phyloP scores from a whole-genome alignment of 2,113 vertebrate species.

The Takifugu flavidus region DNA sequence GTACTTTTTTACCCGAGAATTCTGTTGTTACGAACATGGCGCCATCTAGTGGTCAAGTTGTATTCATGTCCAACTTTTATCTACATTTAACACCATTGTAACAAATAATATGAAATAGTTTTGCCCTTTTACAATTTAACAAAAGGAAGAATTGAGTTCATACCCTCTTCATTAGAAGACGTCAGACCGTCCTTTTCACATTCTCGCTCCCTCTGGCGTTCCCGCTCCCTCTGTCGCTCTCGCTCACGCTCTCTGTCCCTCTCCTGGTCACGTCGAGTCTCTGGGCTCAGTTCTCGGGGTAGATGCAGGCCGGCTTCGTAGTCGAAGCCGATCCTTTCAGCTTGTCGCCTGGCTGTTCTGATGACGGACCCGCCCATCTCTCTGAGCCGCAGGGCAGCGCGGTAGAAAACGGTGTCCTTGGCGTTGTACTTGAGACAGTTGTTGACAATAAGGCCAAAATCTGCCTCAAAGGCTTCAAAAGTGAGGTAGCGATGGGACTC shows the following conservation, averaged over 20 bases:
- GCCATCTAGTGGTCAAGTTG: not conserved
- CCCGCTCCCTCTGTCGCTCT: slow-evolving; percentile 23
- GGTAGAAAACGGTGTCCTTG: slow-evolving; percentile 98
- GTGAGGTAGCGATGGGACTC: slow-evolving; percentile 94
- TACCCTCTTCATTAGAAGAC: slow-evolving; percentile 75
- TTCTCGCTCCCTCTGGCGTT: slow-evolving; percentile 4
- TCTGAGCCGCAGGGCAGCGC: slow-evolving; percentile 89
- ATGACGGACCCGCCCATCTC: slow-evolving; percentile 88
- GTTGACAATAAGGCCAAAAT: slow-evolving; percentile 97
- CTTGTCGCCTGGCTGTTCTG: slow-evolving; percentile 88
- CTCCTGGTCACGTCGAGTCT: slow-evolving; percentile 70
- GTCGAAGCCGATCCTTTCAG: slow-evolving; percentile 95
- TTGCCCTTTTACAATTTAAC: not conserved
- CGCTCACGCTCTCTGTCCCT: slow-evolving; percentile 52
- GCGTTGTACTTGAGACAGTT: slow-evolving; percentile 99
- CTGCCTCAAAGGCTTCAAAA: slow-evolving; percentile 92
- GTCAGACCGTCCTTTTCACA: slow-evolving; percentile 57
- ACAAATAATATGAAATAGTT: not conserved
- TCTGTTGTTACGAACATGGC: not conserved
- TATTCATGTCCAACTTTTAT: not conserved
- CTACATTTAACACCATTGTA: not conserved
- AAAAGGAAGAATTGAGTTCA: not conserved
- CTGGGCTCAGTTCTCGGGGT: slow-evolving; percentile 82
- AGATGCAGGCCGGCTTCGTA: slow-evolving; percentile 95
- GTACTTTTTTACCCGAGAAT: too few relatives aligned